A percentile compares a stretch with the other conserved stretches of the same genome.
These are phyloP conservation scores for Ageneiosus marmoratus DNA, from an alignment of 2,113 vertebrate species.

Conservation along the genomic window DNA sequence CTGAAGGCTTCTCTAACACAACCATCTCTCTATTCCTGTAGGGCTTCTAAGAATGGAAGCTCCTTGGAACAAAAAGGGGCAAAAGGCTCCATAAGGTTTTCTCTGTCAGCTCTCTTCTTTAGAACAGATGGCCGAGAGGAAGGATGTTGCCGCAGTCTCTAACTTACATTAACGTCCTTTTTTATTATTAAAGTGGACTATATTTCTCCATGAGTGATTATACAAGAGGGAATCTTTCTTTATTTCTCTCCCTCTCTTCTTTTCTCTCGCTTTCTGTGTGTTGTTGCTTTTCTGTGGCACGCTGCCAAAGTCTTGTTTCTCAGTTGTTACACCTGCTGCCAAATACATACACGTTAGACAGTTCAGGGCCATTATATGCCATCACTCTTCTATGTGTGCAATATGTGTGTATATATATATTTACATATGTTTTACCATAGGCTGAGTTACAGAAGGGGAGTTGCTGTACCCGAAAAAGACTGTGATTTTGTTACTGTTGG, in stretches of 20 bases:
- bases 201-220: neutral
- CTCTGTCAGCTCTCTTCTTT: neutral
- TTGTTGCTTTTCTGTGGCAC: neutral
- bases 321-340: neutral
- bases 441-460: neutral
- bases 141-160: neutral
- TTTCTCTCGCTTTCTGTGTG: neutral
- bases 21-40: neutral
- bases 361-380: neutral
- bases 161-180: neutral
- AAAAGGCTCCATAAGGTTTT: constrained; percentile 9
- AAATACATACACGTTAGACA: neutral
- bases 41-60: constrained; percentile 13
- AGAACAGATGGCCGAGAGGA: neutral
- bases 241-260: neutral
- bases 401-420: neutral
- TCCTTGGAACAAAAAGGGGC: neutral
- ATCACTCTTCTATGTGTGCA: too few relatives aligned
- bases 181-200: constrained; percentile 5
- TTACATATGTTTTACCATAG: neutral
- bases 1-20: neutral
- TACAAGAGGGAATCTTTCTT: neutral
- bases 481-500: neutral
- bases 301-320: neutral
- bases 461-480: neutral